Evolutionary conservation across 2,888 invertebrate genomes (phyloP).

Genomic region (Tiphia femorata): DNA sequence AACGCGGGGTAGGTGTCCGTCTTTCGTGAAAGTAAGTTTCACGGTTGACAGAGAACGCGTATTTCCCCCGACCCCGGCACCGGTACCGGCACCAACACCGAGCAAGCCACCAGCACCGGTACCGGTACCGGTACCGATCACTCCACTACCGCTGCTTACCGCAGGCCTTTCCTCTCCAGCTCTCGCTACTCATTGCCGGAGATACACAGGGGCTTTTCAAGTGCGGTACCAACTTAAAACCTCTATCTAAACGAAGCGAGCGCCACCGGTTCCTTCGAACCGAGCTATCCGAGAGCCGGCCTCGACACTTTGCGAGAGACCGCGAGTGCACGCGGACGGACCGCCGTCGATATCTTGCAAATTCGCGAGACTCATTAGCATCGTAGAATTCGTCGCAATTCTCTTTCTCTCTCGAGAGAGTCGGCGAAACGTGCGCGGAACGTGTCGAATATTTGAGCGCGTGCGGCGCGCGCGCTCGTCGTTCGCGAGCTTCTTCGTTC

Average conservation of each 20-base stretch:
- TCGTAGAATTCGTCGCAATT: no score
- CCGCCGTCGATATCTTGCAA: no score
- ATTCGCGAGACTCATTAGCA: no score
- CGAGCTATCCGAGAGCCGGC: background rate
- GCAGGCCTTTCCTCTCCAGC: background rate
- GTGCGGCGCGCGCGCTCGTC: background rate
- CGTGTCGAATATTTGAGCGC: no score
- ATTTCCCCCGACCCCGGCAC: conserved; percentile 24
- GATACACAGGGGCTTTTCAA: no score
- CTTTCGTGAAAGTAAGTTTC: conserved; percentile 49
- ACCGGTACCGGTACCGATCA: no score
- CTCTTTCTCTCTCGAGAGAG: background rate
- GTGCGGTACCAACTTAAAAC: no score
- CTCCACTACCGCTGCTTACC: no score
- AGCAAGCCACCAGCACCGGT: no score
- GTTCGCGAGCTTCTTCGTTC: no score
- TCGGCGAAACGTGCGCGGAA: background rate
- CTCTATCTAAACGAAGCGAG: no score
- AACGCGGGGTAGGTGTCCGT: conserved; percentile 30
- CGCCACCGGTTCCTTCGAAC: background rate
- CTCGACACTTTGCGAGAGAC: background rate
- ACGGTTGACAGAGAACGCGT: conserved; percentile 40
- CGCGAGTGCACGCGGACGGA: background rate
- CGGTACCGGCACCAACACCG: no score
- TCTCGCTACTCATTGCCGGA: background rate